phyloP scores from a whole-genome alignment of 2,113 vertebrate genomes.

The Microcebus lehilahytsara region DNA sequence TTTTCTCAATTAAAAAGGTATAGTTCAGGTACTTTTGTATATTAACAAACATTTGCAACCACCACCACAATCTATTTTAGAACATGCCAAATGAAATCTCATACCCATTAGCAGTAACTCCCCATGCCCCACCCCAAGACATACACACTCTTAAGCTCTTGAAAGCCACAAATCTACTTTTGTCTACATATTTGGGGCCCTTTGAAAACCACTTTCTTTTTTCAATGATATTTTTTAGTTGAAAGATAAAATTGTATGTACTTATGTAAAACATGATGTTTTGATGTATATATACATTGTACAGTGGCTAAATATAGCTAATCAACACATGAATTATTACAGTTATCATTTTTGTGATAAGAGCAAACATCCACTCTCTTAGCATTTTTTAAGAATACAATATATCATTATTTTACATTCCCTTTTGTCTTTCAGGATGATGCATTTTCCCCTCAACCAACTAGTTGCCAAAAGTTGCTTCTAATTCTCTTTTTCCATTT shows the following conservation, averaged over 20 bases:
- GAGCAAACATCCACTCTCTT: background rate
- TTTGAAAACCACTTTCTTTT: background rate
- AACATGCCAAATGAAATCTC: background rate
- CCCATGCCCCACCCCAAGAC: too few species aligned
- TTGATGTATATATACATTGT: too few species aligned
- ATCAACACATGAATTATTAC: background rate
- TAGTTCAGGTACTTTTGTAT: background rate
- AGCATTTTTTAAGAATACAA: background rate
- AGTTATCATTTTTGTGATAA: background rate
- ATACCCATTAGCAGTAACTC: background rate
- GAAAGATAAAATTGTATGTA: background rate
- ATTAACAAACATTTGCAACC: background rate
- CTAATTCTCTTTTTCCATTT: background rate
- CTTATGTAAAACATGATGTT: background rate
- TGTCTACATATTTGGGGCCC: background rate
- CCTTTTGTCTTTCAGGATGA: background rate
- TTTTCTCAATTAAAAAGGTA: background rate
- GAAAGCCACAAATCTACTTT: background rate
- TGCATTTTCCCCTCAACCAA: background rate
- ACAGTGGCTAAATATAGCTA: background rate
- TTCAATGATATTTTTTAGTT: background rate
- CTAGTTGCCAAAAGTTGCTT: background rate
- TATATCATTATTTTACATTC: background rate
- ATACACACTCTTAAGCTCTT: background rate
- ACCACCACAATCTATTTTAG: background rate